These are phyloP conservation scores for Lasioglossum baleicum DNA, from an alignment of 1,140 invertebrate genomes.

Conservation along the genomic window DNA sequence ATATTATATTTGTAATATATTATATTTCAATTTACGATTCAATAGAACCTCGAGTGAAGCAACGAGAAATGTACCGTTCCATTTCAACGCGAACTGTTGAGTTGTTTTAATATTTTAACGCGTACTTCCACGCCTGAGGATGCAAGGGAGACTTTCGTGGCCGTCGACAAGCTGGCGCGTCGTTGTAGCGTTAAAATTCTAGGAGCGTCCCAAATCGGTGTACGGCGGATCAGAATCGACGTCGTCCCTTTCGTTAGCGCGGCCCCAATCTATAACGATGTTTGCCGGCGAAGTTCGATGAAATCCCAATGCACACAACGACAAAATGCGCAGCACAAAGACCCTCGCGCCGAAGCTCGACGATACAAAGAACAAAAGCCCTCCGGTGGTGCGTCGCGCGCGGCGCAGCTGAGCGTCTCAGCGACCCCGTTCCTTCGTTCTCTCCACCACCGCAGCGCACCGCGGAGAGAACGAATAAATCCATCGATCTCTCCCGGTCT, in stretches of 20 bases:
- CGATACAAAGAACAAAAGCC: conserved; percentile 30
- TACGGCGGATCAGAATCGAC: background rate
- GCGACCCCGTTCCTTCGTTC: conserved; percentile 49
- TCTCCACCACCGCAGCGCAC: background rate
- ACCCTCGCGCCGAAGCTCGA: conserved; percentile 21
- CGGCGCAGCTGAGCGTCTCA: conserved; percentile 33
- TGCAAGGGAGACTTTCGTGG: too few species aligned
- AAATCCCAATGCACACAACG: conserved; percentile 60
- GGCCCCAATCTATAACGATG: conserved; percentile 41
- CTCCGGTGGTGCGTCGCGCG: background rate
- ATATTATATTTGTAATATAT: too few species aligned
- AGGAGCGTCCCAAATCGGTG: background rate
- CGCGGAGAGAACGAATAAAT: background rate
- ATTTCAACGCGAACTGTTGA: too few species aligned
- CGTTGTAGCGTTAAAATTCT: background rate
- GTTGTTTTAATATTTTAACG: too few species aligned
- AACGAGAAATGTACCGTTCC: too few species aligned
- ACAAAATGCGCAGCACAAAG: conserved; percentile 50
- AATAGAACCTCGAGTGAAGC: too few species aligned
- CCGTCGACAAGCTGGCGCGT: too few species aligned
- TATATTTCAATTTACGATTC: too few species aligned
- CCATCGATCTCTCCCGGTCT: background rate
- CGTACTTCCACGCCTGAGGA: too few species aligned
- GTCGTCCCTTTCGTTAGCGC: conserved; percentile 20
- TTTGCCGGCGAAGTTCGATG: conserved; percentile 54